phyloP scores from a whole-genome alignment of 2,113 vertebrate species.

The Gulo gulo region DNA sequence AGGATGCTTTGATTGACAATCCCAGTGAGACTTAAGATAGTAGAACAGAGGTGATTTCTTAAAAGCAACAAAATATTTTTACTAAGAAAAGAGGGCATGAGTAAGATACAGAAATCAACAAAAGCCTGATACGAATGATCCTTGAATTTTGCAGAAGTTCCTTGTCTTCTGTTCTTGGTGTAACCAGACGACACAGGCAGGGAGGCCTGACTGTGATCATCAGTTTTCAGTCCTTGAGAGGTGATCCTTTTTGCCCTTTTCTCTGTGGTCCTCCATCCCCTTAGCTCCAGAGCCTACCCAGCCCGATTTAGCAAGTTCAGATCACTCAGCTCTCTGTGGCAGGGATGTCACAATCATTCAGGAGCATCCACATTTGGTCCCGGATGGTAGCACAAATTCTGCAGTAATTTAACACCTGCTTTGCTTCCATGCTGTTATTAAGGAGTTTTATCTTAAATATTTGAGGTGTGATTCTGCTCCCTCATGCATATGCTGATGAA shows the following conservation, averaged over 20 bases:
- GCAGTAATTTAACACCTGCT: constrained; percentile 71
- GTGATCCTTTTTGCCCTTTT: not conserved
- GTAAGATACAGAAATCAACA: not conserved
- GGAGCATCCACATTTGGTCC: not conserved
- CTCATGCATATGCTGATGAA: constrained; percentile 60
- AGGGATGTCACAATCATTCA: constrained; percentile 6
- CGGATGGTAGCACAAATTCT: not conserved
- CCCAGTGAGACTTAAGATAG: not conserved
- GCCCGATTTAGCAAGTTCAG: not conserved
- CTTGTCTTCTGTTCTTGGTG: not conserved
- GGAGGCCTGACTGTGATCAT: not conserved
- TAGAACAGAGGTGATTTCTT: not conserved
- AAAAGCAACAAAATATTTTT: not conserved
- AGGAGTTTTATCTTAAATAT: constrained; percentile 73
- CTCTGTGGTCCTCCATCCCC: not conserved
- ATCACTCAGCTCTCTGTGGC: not conserved
- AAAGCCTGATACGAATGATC: not conserved
- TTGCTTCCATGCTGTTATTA: constrained; percentile 64
- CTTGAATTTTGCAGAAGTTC: not conserved
- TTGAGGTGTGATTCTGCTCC: constrained; percentile 53
- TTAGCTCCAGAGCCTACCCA: not conserved
- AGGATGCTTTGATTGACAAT: not conserved
- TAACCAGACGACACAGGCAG: not conserved
- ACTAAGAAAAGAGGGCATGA: not conserved
- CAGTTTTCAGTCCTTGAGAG: not conserved